These are phyloP conservation scores for Ceratosolen fusciceps DNA, from an alignment of 1,140 invertebrate species.

Conservation along the genomic window DNA sequence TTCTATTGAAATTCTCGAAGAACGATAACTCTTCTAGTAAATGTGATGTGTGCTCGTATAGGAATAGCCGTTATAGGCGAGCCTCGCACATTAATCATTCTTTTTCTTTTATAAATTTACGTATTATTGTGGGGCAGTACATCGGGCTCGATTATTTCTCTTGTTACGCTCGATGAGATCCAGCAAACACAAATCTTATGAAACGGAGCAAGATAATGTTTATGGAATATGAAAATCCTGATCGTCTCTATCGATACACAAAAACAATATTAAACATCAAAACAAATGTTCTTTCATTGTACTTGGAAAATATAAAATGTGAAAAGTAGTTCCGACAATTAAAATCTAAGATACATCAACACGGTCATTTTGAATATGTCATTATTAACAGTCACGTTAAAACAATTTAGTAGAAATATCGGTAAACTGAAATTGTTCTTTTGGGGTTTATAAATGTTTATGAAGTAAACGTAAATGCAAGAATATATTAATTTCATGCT, in stretches of 20 bases:
- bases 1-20: neutral
- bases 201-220: neutral
- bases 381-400: no score
- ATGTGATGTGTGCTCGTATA: no score
- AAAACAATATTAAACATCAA: slow-evolving; percentile 15
- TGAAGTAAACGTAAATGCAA: no score
- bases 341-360: neutral
- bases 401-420: no score
- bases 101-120: slow-evolving; percentile 31
- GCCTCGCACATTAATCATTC: neutral
- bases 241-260: neutral
- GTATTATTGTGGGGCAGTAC: slow-evolving; percentile 20
- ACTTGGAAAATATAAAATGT: neutral
- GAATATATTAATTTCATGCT: no score
- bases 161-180: slow-evolving; percentile 37
- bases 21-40: neutral
- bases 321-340: neutral
- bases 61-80: neutral
- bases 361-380: no score
- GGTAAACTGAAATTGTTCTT: no score
- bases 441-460: no score
- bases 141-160: slow-evolving; percentile 11
- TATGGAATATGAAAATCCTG: slow-evolving; percentile 1
- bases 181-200: slow-evolving; percentile 6
- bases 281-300: neutral